phyloP scores from a whole-genome alignment of 2,888 invertebrate genomes.

The Mayetiola destructor region DNA sequence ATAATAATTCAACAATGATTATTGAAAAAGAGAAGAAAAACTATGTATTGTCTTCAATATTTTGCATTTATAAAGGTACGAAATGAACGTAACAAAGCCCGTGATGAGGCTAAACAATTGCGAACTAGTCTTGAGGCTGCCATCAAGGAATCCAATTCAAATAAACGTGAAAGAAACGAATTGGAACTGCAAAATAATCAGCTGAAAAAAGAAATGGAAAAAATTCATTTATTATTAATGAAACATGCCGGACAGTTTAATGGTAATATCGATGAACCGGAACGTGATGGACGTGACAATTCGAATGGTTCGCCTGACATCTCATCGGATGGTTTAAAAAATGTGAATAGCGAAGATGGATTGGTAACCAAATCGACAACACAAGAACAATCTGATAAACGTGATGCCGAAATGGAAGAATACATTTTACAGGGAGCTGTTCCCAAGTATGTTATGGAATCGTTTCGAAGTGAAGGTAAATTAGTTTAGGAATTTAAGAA shows the following conservation, averaged over 20 bases:
- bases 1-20: too few relatives aligned
- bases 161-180: constrained; percentile 67
- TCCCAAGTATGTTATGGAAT: constrained; percentile 38
- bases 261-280: constrained; percentile 31
- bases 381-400: constrained; percentile 25
- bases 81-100: constrained; percentile 81
- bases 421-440: constrained; percentile 49
- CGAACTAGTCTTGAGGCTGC: constrained; percentile 65
- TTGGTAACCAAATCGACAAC: constrained; percentile 23
- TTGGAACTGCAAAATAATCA: constrained; percentile 61
- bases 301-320: constrained; percentile 35
- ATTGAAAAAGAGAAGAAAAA: too few relatives aligned
- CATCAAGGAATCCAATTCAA: constrained; percentile 55
- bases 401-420: constrained; percentile 40
- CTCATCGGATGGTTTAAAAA: constrained; percentile 34
- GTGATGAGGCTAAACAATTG: constrained; percentile 76
- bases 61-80: constrained; percentile 46
- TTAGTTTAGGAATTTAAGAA: neutral
- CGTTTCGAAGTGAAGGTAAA: constrained; percentile 1
- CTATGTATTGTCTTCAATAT: neutral
- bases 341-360: constrained; percentile 36
- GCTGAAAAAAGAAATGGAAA: constrained; percentile 66
- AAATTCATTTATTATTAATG: constrained; percentile 50
- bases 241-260: constrained; percentile 59
- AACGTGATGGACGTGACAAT: constrained; percentile 32